Evolutionary conservation across 2,888 invertebrate genomes (phyloP), one percentile per base, ranked within the genome.

Genomic region (Aspidapion aeneum): DNA sequence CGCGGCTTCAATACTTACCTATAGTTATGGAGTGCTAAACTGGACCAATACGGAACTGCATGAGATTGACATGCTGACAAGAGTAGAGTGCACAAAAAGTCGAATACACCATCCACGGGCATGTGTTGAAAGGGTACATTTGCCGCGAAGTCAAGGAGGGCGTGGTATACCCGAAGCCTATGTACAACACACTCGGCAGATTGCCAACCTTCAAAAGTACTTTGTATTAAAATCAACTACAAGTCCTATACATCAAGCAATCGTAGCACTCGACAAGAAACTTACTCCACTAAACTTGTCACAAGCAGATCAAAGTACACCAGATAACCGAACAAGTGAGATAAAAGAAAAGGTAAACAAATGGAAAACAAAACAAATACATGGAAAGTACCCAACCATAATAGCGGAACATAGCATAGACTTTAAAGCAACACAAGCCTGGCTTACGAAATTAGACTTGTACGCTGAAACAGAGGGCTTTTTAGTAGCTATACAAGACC

Each of bases 261-360:
- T 52, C n/a, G 52, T 52, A 7, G 18, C 18, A 18, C 3, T 19
- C 5, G 52, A 52, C 19, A 17, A 19, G 19, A 17, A 19, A 18
- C 19, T 52, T 17, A 52, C 52, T n/a, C 52, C 52, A n/a, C 52
- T 52, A 9, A 52, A 52, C 19, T 52, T 52, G 35, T 35, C 35
- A 35, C 35, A 35, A 35, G 35, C 35, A 35, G 35, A 35, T 12
- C 35, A 35, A 35, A 12, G 12, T 35, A 35, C 35, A 12, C 35
- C 35, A 35, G 35, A 35, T 35, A 12, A 7, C 3, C 12, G 5
- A 12, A 35, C 3, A 35, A 35, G 12, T 7, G 35, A 35, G 3
- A 35, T 12, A 12, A 35, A 35, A 35, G 35, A 35, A 35, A 35
- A 35, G 12, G 12, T 35, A 35, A 35, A 35, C 35, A 35, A 35